Conservation (phyloP, 1,140 invertebrate species). For the Bombus huntii region DNA sequence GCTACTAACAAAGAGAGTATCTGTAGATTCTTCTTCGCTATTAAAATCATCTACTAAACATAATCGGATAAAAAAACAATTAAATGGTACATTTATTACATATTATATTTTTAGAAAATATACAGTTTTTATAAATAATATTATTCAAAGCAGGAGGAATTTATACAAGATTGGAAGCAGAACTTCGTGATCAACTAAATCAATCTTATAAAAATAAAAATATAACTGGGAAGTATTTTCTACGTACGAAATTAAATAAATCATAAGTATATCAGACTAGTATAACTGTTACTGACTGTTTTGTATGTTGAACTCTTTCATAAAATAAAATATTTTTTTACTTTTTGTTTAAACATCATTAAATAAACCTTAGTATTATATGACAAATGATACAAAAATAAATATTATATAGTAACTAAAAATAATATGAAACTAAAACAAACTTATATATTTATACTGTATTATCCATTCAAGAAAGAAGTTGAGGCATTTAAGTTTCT, state of each 20-base stretch:
- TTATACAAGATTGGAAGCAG: conserved; percentile 87
- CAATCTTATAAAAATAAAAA: conserved; percentile 75
- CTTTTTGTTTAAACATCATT: background rate
- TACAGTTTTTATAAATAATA: conserved; percentile 31
- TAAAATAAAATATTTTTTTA: background rate
- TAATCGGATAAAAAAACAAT: conserved; percentile 69
- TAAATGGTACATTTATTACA: conserved; percentile 72
- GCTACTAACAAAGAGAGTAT: conserved; percentile 83
- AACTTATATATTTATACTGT: background rate
- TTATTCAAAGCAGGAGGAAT: conserved; percentile 84
- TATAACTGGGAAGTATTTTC: conserved; percentile 55
- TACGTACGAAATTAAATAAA: conserved; percentile 58
- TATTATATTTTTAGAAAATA: conserved; percentile 24
- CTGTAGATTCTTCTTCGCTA: conserved; percentile 69
- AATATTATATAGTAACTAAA: conserved; percentile 28
- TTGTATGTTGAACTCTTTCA: background rate
- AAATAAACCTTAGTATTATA: background rate
- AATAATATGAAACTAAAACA: background rate
- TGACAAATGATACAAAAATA: conserved; percentile 19
- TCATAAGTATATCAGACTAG: background rate
- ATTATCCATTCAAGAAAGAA: background rate
- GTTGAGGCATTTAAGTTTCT: background rate
- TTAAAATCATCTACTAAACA: conserved; percentile 67
- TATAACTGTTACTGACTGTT: background rate
- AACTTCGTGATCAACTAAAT: conserved; percentile 86